A percentile compares a stretch with the other conserved stretches of the same genome.
These are phyloP conservation scores for Thereuonema tuberculata DNA, from an alignment of 1,140 invertebrate genomes.

Conservation along the genomic window DNA sequence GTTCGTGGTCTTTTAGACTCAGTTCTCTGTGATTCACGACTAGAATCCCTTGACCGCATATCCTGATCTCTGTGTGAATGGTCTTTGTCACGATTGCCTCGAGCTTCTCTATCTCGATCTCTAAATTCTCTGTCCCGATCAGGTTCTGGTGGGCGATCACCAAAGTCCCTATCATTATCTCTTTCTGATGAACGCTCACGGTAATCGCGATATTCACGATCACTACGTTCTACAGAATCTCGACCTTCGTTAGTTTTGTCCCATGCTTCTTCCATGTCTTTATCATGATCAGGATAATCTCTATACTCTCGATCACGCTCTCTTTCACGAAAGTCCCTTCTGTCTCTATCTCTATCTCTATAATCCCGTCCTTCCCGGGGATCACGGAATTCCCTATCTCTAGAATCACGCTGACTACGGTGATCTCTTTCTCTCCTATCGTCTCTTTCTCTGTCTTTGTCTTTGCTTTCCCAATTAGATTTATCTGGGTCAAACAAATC, in stretches of 20 bases:
- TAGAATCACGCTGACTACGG: constrained; percentile 25
- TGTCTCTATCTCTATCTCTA: constrained; percentile 17
- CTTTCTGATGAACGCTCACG: not conserved
- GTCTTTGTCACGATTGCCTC: not conserved
- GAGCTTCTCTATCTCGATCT: constrained; percentile 41
- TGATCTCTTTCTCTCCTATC: constrained; percentile 31
- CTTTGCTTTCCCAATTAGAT: not conserved
- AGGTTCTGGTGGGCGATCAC: constrained; percentile 25
- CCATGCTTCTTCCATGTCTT: constrained; percentile 5
- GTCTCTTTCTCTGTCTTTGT: constrained; percentile 14
- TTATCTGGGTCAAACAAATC: not conserved
- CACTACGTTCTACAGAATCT: constrained; percentile 31
- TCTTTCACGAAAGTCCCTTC: not conserved
- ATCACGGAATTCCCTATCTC: constrained; percentile 3
- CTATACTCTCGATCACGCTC: not conserved
- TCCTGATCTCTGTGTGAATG: not conserved
- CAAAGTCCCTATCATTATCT: constrained; percentile 25
- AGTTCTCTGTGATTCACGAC: constrained; percentile 2
- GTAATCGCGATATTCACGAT: constrained; percentile 27
- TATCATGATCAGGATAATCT: constrained; percentile 10
- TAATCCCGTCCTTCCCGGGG: constrained; percentile 12
- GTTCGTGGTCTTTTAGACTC: constrained; percentile 1
- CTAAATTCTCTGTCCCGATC: constrained; percentile 15
- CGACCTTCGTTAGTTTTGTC: constrained; percentile 24
- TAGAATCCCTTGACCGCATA: constrained; percentile 1